These are phyloP conservation scores for Spisula subtruncata DNA, from an alignment of 2,888 invertebrate species.

Conservation along the genomic window DNA sequence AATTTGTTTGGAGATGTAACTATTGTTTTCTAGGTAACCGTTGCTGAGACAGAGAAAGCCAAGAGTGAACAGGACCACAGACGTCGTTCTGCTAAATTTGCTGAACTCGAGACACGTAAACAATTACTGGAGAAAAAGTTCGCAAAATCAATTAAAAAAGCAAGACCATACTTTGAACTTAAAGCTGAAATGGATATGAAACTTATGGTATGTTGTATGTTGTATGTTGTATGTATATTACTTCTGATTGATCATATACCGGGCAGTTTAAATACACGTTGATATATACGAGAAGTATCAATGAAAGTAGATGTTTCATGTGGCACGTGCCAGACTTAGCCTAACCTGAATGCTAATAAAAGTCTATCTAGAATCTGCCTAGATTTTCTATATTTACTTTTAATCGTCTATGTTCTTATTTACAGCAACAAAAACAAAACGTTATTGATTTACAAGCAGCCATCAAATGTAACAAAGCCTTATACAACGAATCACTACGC, in stretches of 20 bases:
- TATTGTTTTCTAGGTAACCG: conserved; percentile 90
- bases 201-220: conserved; percentile 74
- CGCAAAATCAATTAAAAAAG: conserved; percentile 94
- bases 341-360: too few species aligned
- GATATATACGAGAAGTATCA: too few species aligned
- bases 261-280: too few species aligned
- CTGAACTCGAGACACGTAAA: conserved; percentile 94
- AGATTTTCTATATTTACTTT: background rate
- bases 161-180: conserved; percentile 94
- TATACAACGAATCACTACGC: conserved; percentile 94
- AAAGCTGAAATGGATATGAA: conserved; percentile 79
- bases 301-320: background rate
- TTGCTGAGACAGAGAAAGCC: conserved; percentile 96
- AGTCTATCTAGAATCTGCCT: too few species aligned
- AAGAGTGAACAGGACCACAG: conserved; percentile 96
- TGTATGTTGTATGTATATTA: too few species aligned
- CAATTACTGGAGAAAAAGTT: conserved; percentile 94
- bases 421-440: conserved; percentile 82
- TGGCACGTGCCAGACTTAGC: background rate
- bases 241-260: too few species aligned
- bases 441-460: conserved; percentile 91
- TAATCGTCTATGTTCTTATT: background rate
- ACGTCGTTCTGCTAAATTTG: conserved; percentile 93
- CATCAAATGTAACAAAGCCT: conserved; percentile 93
- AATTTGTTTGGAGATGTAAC: too few species aligned